Percentiles rank a stretch among this genome's conserved stretches.
phyloP scores from a whole-genome alignment of 1,140 invertebrate species.

The Diachasma alloeum region DNA sequence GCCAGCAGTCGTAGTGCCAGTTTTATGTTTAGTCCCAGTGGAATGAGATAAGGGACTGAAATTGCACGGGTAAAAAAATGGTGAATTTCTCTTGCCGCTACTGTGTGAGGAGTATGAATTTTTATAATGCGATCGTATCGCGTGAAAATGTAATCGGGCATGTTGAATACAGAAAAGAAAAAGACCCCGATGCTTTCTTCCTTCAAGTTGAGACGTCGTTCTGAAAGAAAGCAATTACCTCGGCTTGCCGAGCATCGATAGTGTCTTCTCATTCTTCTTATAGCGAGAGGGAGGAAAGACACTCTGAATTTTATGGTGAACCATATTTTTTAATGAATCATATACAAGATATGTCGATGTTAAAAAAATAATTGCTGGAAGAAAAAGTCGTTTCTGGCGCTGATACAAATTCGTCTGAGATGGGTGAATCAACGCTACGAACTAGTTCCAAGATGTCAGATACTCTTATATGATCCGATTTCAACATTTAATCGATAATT shows the following conservation, averaged over 20 bases:
- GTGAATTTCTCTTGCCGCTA: not conserved
- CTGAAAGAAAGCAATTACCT: slow-evolving; percentile 33
- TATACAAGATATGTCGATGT: slow-evolving; percentile 24
- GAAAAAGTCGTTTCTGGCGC: not conserved
- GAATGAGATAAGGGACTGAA: slow-evolving; percentile 43
- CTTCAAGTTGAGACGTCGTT: slow-evolving; percentile 25
- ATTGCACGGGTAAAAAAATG: slow-evolving; percentile 46
- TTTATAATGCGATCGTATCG: slow-evolving; percentile 62
- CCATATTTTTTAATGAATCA: slow-evolving; percentile 28
- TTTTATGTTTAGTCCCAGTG: slow-evolving; percentile 28
- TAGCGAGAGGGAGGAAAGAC: not conserved
- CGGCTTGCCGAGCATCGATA: slow-evolving; percentile 18
- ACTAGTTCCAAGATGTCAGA: no score
- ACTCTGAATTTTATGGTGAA: slow-evolving; percentile 20
- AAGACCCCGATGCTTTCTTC: slow-evolving; percentile 21
- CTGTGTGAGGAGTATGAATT: slow-evolving; percentile 51
- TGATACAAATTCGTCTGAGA: not conserved
- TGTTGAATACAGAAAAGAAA: slow-evolving; percentile 24
- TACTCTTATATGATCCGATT: no score
- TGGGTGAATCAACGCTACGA: no score
- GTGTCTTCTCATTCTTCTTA: not conserved
- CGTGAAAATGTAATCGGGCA: slow-evolving; percentile 34
- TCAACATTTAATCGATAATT: not conserved
- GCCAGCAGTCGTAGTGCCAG: slow-evolving; percentile 34
- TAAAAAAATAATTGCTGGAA: slow-evolving; percentile 9